A percentile compares a stretch with the other conserved stretches of the same genome.
Conservation (phyloP, 37 sponge, comb jelly and placozoan genomes). For the Axinella damicornis region DNA sequence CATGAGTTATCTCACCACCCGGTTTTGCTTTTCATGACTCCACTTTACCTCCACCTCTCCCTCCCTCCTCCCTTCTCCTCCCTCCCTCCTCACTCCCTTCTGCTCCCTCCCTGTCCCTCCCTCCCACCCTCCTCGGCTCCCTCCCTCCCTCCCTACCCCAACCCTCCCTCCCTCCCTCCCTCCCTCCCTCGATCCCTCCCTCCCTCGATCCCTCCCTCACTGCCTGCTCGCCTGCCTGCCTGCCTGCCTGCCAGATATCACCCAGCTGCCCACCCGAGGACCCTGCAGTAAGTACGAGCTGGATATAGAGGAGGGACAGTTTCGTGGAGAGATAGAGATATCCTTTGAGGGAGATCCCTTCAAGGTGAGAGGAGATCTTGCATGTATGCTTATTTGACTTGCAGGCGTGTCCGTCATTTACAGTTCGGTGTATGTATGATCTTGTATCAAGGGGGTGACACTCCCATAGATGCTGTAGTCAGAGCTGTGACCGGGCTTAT, state of each 20-base stretch:
- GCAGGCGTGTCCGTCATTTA: neutral
- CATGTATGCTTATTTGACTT: neutral
- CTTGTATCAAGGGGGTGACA: too few species aligned
- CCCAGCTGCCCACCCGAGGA: conserved; percentile 55
- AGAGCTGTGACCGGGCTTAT: too few species aligned
- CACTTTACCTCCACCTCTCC: too few species aligned
- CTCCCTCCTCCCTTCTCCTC: too few species aligned
- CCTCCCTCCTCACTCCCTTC: too few species aligned
- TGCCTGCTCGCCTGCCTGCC: too few species aligned
- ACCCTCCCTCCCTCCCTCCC: neutral
- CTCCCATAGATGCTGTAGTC: too few species aligned
- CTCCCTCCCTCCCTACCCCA: neutral
- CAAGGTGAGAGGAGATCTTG: conserved; percentile 28
- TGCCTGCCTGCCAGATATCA: conserved; percentile 60
- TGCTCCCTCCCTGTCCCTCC: neutral
- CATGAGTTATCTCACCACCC: too few species aligned
- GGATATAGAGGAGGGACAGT: conserved; percentile 43
- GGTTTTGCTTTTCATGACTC: too few species aligned
- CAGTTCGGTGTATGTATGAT: too few species aligned
- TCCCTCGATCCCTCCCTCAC: neutral
- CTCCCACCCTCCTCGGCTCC: too few species aligned
- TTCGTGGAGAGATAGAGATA: conserved; percentile 33
- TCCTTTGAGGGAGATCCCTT: conserved; percentile 24
- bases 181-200: neutral
- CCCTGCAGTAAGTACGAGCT: conserved; percentile 73